A percentile compares a stretch with the other conserved stretches of the same genome.
phyloP scores from a whole-genome alignment of 2,113 vertebrate species.

The Peromyscus californicus region DNA sequence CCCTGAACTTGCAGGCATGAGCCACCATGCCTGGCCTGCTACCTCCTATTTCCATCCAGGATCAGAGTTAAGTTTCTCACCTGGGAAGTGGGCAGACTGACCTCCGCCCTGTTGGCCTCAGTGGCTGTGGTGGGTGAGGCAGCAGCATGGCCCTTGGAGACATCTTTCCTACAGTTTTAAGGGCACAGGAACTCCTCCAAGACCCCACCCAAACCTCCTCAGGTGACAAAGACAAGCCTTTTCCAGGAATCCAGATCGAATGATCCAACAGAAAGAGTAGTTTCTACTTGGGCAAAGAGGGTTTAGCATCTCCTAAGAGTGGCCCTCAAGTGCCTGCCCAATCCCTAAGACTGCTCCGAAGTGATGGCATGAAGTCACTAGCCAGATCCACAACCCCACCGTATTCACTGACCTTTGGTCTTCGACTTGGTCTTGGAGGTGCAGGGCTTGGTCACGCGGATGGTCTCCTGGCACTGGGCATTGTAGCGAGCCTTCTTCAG shows the following conservation, averaged over 20 bases:
- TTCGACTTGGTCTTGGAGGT: slow-evolving; percentile 93
- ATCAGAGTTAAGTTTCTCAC: background rate
- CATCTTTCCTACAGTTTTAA: background rate
- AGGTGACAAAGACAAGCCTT: background rate
- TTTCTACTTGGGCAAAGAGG: background rate
- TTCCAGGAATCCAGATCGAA: background rate
- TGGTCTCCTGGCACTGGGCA: slow-evolving; percentile 93
- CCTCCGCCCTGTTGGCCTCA: background rate
- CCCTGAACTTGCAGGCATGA: background rate
- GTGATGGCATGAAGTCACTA: background rate
- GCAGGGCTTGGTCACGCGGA: slow-evolving; percentile 96
- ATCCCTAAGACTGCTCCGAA: background rate
- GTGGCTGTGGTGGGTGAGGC: background rate
- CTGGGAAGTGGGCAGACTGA: background rate
- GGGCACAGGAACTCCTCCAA: background rate
- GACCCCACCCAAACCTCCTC: too few relatives aligned
- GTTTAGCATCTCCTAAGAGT: fast-evolving
- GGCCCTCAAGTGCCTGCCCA: background rate
- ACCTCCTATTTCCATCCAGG: background rate
- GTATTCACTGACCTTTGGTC: slow-evolving; percentile 90
- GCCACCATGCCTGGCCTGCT: background rate
- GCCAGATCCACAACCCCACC: background rate
- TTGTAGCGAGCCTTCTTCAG: slow-evolving; percentile 97
- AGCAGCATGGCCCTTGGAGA: fast-evolving
- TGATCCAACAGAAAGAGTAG: background rate